Evolutionary conservation across 1,140 invertebrate genomes (phyloP).

Genomic region (Ctenoplectra terminalis): DNA sequence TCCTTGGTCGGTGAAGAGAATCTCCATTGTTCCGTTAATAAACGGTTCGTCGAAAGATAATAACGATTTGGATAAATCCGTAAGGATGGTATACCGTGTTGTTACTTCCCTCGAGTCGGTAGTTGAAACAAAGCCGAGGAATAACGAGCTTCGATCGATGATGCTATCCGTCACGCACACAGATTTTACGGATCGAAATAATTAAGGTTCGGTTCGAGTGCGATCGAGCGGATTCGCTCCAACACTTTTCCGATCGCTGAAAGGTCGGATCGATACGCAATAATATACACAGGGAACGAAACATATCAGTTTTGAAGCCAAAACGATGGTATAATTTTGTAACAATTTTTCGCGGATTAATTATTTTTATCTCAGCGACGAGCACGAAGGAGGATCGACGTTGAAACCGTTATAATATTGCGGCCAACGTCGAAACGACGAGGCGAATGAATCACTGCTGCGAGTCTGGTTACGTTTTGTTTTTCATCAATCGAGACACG

Average conservation of each 20-base stretch:
- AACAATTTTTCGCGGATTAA: not conserved
- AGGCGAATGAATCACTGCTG: constrained; percentile 13
- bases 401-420: not conserved
- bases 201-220: too few species aligned
- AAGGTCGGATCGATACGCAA: too few species aligned
- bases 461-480: not conserved
- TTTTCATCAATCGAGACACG: not conserved
- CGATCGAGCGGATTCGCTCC: not conserved
- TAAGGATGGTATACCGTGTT: not conserved
- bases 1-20: not conserved
- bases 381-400: not conserved
- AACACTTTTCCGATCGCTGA: not conserved
- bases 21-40: not conserved
- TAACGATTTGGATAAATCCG: not conserved
- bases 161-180: not conserved
- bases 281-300: not conserved
- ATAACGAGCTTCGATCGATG: not conserved
- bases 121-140: not conserved
- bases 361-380: not conserved
- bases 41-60: not conserved
- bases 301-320: not conserved
- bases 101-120: not conserved
- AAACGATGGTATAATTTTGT: not conserved
- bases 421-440: not conserved
- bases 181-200: not conserved